These are phyloP conservation scores for Thomomys bottae DNA, from an alignment of 2,113 vertebrate genomes.

Conservation along the genomic window DNA sequence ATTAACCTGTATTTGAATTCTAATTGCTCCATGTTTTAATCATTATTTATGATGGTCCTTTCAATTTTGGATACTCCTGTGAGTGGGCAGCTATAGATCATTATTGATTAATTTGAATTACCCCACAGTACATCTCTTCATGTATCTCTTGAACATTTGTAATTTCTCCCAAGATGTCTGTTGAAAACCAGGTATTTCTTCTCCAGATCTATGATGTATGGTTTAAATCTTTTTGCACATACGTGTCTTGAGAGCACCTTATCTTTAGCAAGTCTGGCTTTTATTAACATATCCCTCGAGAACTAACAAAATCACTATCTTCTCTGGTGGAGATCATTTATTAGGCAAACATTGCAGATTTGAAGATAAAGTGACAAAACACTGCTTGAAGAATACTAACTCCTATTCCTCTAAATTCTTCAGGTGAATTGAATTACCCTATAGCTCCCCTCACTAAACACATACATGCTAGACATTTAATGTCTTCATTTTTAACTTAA, in stretches of 20 bases:
- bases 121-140: not conserved
- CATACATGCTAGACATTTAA: not conserved
- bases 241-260: not conserved
- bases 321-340: not conserved
- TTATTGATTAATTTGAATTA: not conserved
- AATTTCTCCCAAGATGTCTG: not conserved
- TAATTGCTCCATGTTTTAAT: not conserved
- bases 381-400: not conserved
- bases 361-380: not conserved
- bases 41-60: not conserved
- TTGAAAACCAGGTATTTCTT: not conserved
- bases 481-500: conserved; percentile 35
- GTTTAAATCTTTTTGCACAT: not conserved
- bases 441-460: not conserved
- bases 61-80: not conserved
- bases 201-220: not conserved
- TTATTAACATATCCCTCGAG: not conserved
- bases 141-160: not conserved
- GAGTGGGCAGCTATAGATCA: not conserved
- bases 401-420: not conserved
- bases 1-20: not conserved
- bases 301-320: not conserved
- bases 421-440: not conserved
- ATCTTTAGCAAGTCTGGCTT: not conserved
- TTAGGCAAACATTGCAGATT: not conserved